Base-by-base conservation (phyloP, 2,113 vertebrate species). In the Emydura subglobosa region DNA sequence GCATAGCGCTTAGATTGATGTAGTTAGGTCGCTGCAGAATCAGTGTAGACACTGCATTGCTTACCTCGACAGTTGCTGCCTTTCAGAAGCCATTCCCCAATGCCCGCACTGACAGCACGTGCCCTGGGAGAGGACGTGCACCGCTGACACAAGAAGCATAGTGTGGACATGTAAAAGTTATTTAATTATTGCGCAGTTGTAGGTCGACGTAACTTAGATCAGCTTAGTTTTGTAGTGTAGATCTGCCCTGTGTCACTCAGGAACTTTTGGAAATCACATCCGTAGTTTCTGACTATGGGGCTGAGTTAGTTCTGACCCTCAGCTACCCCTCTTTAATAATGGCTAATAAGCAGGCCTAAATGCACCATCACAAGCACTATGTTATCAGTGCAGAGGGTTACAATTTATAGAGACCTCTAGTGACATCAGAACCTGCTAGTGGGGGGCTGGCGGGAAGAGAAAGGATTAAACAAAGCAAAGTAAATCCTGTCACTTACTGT, bases 401-500 rank as follows among this genome's bases (percentile, higher is more conserved):
- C 7, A 34, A 51, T 89, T 79, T 90, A 49, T 5, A 9, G 59
- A 61, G 22, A 84, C 7, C 80, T 88, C n/a, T 89, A 82, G 21
- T 88, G 34, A 87, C 89, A 55, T 19, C 65, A 42, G 47, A 83
- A 68, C 44, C 84, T 94, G 82, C 47, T 83, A 16, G 34, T n/a
- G 79, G 49, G 5, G 1, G n/a, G 29, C n/a, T 85, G 53, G 7
- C 1, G 27, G 3, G 55, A 94, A 87, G 21, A 89, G 42, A 72
- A 82, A 79, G 39, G 85, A 94, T 85, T 93, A 93, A 92, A 83
- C 19, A 85, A 49, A 44, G 83, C 39, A 39, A 91, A 88, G 68
- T 91, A 85, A 90, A 79, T 61, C 17, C 27, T 80, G 53, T 57
- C 91, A 97, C 98, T 98, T 98, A 99, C 99, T 98, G 90, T 99